A percentile compares a stretch with the other conserved stretches of the same genome.
phyloP scores from a whole-genome alignment of 2,113 vertebrate species.

The Trematocara zebra region DNA sequence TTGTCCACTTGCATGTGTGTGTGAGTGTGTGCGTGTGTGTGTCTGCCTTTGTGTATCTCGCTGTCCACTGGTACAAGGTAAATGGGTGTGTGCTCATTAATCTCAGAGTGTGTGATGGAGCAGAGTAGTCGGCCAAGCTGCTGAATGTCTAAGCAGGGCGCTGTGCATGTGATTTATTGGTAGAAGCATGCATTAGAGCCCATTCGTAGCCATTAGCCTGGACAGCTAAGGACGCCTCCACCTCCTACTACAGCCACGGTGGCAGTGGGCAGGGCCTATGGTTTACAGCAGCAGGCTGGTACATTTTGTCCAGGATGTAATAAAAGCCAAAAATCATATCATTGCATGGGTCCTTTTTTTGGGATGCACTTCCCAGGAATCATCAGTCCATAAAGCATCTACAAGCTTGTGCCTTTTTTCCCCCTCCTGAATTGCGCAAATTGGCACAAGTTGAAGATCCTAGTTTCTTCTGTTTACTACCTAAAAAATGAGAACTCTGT shows the following conservation, averaged over 20 bases:
- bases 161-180: slow-evolving; percentile 69
- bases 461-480: neutral
- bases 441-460: neutral
- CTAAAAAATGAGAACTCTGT: neutral
- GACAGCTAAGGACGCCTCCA: slow-evolving; percentile 70
- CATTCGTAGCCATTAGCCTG: slow-evolving; percentile 58
- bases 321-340: neutral
- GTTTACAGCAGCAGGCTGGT: neutral
- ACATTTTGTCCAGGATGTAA: neutral
- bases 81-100: slow-evolving; percentile 71
- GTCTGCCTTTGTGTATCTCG: slow-evolving; percentile 19
- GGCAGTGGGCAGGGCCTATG: neutral
- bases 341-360: neutral
- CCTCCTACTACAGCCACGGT: slow-evolving; percentile 14
- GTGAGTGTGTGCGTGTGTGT: neutral
- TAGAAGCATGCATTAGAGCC: slow-evolving; percentile 57
- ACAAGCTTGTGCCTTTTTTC: neutral
- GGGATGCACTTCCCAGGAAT: neutral
- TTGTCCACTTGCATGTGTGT: neutral
- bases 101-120: slow-evolving; percentile 55
- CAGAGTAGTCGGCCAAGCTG: slow-evolving; percentile 60
- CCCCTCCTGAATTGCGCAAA: neutral
- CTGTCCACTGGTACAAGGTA: slow-evolving; percentile 58
- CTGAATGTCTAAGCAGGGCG: slow-evolving; percentile 63
- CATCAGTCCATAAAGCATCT: neutral